A percentile compares a stretch with the other conserved stretches of the same genome.
phyloP scores from a whole-genome alignment of 2,888 invertebrate species.

The Torymus auratus region DNA sequence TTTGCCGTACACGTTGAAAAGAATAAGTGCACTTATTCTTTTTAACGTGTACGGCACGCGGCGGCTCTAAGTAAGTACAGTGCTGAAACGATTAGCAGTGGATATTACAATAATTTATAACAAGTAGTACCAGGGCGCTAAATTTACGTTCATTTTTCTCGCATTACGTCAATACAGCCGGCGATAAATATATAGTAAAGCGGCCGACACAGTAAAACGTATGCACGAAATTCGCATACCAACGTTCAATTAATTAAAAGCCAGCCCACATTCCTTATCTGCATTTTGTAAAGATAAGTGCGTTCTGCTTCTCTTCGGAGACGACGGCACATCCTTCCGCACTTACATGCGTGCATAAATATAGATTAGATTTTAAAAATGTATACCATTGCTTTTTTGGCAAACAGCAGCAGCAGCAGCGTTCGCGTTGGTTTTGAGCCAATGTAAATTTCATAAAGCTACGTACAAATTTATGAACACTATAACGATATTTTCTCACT shows the following conservation, averaged over 20 bases:
- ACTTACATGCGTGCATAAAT: slow-evolving; percentile 39
- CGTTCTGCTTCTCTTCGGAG: not conserved
- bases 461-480: slow-evolving; percentile 53
- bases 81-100: not conserved
- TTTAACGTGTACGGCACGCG: too few relatives aligned
- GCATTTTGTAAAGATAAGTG: slow-evolving; percentile 10
- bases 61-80: too few relatives aligned
- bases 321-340: slow-evolving; percentile 6
- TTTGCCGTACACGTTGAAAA: not conserved
- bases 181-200: too few relatives aligned
- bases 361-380: slow-evolving; percentile 55
- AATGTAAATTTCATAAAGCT: slow-evolving; percentile 57
- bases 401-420: slow-evolving; percentile 20
- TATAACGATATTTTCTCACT: slow-evolving; percentile 53
- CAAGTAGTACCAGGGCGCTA: not conserved
- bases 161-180: too few relatives aligned
- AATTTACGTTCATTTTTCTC: too few relatives aligned
- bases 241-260: too few relatives aligned
- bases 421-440: slow-evolving; percentile 49
- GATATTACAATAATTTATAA: slow-evolving; percentile 10
- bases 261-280: too few relatives aligned
- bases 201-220: too few relatives aligned
- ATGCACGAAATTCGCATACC: too few relatives aligned
- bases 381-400: slow-evolving; percentile 52
- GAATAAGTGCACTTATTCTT: too few relatives aligned